Evolutionary conservation across 1,140 invertebrate species (phyloP).

Genomic region (Drosophila ananassae): DNA sequence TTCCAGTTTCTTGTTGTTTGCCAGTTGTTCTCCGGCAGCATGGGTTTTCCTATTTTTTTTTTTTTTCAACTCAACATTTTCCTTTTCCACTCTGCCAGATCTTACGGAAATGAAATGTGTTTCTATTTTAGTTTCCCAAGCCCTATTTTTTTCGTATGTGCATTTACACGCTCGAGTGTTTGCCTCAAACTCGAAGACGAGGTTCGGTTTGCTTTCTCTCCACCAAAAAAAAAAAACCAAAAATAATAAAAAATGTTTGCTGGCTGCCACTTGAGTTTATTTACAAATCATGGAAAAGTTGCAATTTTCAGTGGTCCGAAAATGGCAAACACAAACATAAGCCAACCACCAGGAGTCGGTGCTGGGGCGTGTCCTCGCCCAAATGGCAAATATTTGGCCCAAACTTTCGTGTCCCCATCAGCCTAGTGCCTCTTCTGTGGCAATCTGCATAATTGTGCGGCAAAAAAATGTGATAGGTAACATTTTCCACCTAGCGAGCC

Average conservation of each 20-base stretch:
- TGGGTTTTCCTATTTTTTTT: constrained; percentile 8
- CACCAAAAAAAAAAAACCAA: constrained; percentile 19
- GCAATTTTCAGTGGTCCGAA: constrained; percentile 57
- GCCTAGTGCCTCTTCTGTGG: constrained; percentile 24
- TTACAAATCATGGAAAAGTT: constrained; percentile 76
- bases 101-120: constrained; percentile 81
- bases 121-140: constrained; percentile 74
- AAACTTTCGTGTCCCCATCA: constrained; percentile 41
- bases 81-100: constrained; percentile 60
- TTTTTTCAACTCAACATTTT: constrained; percentile 46
- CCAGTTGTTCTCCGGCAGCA: constrained; percentile 42
- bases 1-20: constrained; percentile 75
- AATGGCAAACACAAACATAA: constrained; percentile 54
- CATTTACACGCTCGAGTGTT: constrained; percentile 74
- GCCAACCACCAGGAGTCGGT: constrained; percentile 39
- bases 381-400: constrained; percentile 66
- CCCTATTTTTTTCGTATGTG: constrained; percentile 36
- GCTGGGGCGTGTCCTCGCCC: constrained; percentile 39
- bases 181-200: constrained; percentile 47
- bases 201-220: constrained; percentile 14
- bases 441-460: constrained; percentile 79
- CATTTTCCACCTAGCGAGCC: constrained; percentile 31
- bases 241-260: constrained; percentile 20
- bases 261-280: constrained; percentile 61
- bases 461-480: constrained; percentile 35